Base-by-base conservation (phyloP, 2,113 vertebrate species). In the Puffinus mauretanicus region DNA sequence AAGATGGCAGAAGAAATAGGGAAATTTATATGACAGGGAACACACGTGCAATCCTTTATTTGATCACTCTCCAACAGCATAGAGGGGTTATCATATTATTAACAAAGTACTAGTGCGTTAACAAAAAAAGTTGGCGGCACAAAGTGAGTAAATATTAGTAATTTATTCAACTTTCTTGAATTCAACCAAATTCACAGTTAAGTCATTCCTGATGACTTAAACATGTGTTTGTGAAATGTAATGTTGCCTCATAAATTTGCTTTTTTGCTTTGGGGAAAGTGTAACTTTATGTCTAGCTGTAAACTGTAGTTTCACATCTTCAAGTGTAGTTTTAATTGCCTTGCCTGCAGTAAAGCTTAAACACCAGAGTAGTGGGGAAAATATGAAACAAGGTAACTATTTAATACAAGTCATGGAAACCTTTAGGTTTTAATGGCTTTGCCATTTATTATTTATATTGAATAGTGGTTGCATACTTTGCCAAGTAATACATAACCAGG, bases 371-470 rank as follows among this genome's bases (percentile, higher is more conserved):
- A 88, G n/a, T 17, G 38, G 44, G 34, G 60, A 76, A 93, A 94
- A 54, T 81, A 47, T 36, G 42, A 75, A 84, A 69, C 26, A 90
- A 67, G 64, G 77, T 83, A 71, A 83, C 7, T 2, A 65, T 88
- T 94, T 95, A 84, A 88, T 67, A 78, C 30, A 47, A 69, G 16
- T 67, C 72, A 76, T 61, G 42, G 85, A 94, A 66, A 30, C 36
- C 60, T 91, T 94, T 49, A 54, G 38, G 47, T 55, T 92, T 91
- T 92, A 96, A 96, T 91, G 76, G 47, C 24, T 91, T 92, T 86
- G 30, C 30, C 73, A 91, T 96, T 82, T 84, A 90, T 93, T 96
- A 95, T 96, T 97, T 91, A 96, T 88, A 51, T 44, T 57, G 47
- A 27, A 38, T 40, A 20, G 38, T 90, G 72, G 7, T 8, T 71